Evolutionary conservation across 2,797 vertebrate genomes (phyloP).

Genomic region (Philypnodon macrostomus): DNA sequence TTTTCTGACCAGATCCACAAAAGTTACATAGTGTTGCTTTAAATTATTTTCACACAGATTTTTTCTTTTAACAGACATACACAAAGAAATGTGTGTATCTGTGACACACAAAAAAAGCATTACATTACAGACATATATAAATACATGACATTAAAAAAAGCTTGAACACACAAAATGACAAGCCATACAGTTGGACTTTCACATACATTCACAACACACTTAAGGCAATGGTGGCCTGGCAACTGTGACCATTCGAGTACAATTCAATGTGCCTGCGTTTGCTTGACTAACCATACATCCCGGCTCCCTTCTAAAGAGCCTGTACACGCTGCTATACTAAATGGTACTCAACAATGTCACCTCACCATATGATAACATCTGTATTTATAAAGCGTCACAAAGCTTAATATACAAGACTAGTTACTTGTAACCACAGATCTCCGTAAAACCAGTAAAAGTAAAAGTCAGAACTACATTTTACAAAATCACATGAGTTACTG

Average conservation of each 20-base stretch:
- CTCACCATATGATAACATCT: conserved; percentile 19
- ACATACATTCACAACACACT: conserved; percentile 46
- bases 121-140: conserved; percentile 5
- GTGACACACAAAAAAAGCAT: not conserved
- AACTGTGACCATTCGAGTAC: conserved; percentile 56
- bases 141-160: conserved; percentile 7
- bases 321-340: conserved; percentile 29
- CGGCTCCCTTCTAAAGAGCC: conserved; percentile 11
- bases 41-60: conserved; percentile 4
- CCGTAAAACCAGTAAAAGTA: conserved; percentile 7
- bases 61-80: conserved; percentile 13
- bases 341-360: conserved; percentile 20
- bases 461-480: conserved; percentile 3
- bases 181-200: conserved; percentile 22
- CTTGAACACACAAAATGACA: conserved; percentile 7
- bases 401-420: conserved; percentile 16
- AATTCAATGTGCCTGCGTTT: conserved; percentile 37
- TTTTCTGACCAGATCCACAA: too few species aligned
- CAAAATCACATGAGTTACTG: not conserved
- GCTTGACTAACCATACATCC: conserved; percentile 28
- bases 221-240: conserved; percentile 70
- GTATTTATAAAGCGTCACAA: conserved; percentile 20
- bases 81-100: too few species aligned
- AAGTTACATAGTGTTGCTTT: too few species aligned
- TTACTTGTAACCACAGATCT: conserved; percentile 21